Evolutionary conservation across 2,797 vertebrate species (phyloP).

Genomic region (Pseudocheirus occidentalis): DNA sequence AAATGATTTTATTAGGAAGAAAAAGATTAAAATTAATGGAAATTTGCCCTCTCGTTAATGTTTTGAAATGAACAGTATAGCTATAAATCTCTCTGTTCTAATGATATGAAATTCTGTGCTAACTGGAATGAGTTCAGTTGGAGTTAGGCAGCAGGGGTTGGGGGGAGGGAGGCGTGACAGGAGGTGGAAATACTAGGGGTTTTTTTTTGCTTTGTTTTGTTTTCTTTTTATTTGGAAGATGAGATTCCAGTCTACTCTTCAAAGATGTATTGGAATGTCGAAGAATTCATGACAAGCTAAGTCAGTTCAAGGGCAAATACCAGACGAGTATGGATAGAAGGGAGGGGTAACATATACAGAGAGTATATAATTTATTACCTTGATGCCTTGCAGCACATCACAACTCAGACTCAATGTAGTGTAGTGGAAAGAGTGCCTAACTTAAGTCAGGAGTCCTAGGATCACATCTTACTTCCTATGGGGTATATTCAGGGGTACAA

Average conservation of each 20-base stretch:
- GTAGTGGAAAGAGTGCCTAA: neutral
- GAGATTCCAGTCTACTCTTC: neutral
- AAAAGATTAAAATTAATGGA: neutral
- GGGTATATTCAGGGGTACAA: neutral
- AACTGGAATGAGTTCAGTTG: neutral
- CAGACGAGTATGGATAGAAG: neutral
- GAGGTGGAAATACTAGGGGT: neutral
- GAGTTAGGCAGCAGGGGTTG: neutral
- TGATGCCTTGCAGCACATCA: neutral
- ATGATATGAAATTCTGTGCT: neutral
- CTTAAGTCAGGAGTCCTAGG: neutral
- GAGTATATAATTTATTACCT: neutral
- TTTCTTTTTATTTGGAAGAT: neutral
- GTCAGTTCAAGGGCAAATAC: neutral
- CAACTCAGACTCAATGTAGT: neutral
- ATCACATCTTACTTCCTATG: neutral
- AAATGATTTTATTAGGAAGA: neutral
- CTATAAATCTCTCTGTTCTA: neutral
- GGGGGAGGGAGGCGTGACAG: accelerated
- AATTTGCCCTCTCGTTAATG: neutral
- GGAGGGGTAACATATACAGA: neutral
- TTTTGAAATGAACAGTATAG: neutral
- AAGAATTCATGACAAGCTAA: neutral
- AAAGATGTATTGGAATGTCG: neutral
- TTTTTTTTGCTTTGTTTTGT: neutral